Evolutionary conservation across 2,888 invertebrate species (phyloP).

Genomic region (Dynastes maya): DNA sequence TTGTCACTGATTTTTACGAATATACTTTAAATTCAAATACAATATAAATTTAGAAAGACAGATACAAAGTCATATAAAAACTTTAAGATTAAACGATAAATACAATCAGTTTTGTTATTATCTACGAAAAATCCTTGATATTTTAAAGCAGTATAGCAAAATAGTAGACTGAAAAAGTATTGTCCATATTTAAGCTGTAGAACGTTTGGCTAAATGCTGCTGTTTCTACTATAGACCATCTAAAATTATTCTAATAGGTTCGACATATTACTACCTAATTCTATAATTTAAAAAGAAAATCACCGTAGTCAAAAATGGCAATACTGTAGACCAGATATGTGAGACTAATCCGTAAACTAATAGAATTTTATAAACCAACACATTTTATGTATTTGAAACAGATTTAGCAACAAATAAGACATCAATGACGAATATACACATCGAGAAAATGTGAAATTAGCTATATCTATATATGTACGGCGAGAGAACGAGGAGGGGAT

Average conservation of each 20-base stretch:
- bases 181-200: slow-evolving; percentile 29
- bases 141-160: neutral
- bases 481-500: no score
- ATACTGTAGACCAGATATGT: slow-evolving; percentile 37
- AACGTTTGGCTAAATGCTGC: neutral
- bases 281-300: slow-evolving; percentile 17
- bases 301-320: slow-evolving; percentile 18
- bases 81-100: neutral
- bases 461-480: no score
- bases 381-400: neutral
- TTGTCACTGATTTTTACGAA: slow-evolving; percentile 16
- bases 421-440: neutral
- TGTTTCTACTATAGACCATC: neutral
- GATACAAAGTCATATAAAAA: neutral
- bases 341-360: slow-evolving; percentile 2
- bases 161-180: slow-evolving; percentile 10
- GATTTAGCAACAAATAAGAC: neutral
- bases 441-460: no score
- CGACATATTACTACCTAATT: neutral
- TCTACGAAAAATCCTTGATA: neutral
- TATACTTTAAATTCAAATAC: slow-evolving; percentile 5
- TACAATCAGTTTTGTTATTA: neutral
- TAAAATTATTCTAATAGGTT: neutral
- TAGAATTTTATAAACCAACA: neutral
- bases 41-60: neutral